Percentiles rank a stretch among this genome's conserved stretches.
Evolutionary conservation across 2,113 vertebrate species (phyloP).

Genomic region (Rhadina sibilatrix): DNA sequence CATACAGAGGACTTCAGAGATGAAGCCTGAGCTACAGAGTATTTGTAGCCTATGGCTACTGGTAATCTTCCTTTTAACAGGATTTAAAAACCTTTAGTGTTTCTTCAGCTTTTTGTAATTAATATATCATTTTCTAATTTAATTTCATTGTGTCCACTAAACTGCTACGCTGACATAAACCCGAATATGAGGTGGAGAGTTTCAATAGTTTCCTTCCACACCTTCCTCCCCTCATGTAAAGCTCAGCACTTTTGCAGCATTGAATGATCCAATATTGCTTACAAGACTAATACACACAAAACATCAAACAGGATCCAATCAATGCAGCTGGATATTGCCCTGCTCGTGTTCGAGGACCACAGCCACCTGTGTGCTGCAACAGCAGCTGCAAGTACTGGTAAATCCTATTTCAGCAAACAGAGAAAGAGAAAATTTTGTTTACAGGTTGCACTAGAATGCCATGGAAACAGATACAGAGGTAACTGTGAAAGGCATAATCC

Average conservation of each 20-base stretch:
- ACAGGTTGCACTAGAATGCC: slow-evolving; percentile 42
- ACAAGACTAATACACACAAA: neutral
- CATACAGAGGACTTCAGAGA: neutral
- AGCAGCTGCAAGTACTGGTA: neutral
- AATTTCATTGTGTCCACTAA: neutral
- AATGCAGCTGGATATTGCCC: neutral
- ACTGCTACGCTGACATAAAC: neutral
- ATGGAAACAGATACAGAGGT: slow-evolving; percentile 57
- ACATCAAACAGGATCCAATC: neutral
- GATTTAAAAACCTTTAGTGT: neutral
- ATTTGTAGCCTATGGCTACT: neutral
- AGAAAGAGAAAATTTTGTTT: slow-evolving; percentile 38
- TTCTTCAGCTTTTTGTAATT: neutral
- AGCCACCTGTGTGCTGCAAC: neutral
- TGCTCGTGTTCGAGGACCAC: neutral
- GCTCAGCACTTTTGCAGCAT: neutral
- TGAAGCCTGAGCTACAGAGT: neutral
- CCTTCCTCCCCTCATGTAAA: neutral
- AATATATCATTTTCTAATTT: neutral
- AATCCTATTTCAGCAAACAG: neutral
- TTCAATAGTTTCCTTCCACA: neutral
- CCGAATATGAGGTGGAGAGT: neutral
- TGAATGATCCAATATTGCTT: neutral
- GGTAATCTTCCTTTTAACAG: neutral
- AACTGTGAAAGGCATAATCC: slow-evolving; percentile 11